Percentiles rank a stretch among this genome's conserved stretches.
phyloP scores from a whole-genome alignment of 2,888 invertebrate genomes.

The Mycogona germanica region DNA sequence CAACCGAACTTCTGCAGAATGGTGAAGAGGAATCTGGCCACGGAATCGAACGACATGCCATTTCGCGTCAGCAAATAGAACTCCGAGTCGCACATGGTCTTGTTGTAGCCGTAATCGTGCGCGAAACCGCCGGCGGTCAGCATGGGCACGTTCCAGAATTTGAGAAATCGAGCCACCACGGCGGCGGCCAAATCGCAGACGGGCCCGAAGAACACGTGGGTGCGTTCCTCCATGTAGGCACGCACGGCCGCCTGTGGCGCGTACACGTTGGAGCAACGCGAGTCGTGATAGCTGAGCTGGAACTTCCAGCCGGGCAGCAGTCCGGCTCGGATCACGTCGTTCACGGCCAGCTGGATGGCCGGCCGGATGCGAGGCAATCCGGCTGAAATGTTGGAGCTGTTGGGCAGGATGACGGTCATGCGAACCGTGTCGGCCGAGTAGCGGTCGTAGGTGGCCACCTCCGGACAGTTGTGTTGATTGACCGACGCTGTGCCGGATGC shows the following conservation, averaged over 20 bases:
- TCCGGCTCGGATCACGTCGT: constrained; percentile 31
- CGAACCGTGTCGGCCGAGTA: constrained; percentile 11
- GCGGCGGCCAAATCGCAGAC: constrained; percentile 38
- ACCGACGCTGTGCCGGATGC: too few species aligned
- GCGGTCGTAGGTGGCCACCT: neutral
- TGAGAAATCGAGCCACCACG: constrained; percentile 61
- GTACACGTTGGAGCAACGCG: constrained; percentile 26
- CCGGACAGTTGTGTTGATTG: neutral
- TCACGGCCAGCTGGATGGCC: constrained; percentile 48
- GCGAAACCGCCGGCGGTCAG: constrained; percentile 70
- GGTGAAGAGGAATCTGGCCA: constrained; percentile 16
- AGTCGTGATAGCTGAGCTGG: constrained; percentile 25
- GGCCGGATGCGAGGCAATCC: constrained; percentile 43
- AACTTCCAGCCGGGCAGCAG: constrained; percentile 40
- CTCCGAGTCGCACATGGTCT: constrained; percentile 55
- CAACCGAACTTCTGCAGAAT: constrained; percentile 43
- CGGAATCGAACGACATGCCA: constrained; percentile 39
- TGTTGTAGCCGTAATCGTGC: constrained; percentile 59
- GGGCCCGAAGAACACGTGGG: constrained; percentile 22
- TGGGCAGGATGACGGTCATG: constrained; percentile 26
- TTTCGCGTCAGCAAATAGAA: constrained; percentile 65
- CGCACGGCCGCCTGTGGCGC: constrained; percentile 40
- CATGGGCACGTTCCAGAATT: constrained; percentile 55
- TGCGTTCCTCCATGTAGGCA: constrained; percentile 15
- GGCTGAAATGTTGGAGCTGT: constrained; percentile 23